Evolutionary conservation across 2,888 invertebrate genomes (phyloP), one percentile per base, ranked within the genome.

Genomic region (Leptinotarsa juncta): DNA sequence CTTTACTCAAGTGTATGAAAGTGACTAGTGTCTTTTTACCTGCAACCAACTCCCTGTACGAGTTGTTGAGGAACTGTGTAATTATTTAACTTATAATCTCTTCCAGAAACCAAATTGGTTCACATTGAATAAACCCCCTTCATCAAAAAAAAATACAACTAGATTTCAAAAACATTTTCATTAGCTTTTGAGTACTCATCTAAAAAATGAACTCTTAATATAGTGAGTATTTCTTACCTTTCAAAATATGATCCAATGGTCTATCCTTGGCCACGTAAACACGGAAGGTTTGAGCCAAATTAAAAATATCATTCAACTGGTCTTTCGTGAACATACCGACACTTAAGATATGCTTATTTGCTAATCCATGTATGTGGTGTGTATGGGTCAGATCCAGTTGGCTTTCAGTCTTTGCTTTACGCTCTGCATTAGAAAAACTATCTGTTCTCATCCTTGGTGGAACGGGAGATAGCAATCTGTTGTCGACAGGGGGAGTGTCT

Each of bases 231-330:
- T 23, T 60, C 42, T 20, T 57, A 71, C 81, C 81, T 72, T 77
- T 93, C 53, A 98, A 89, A 78, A 98, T 92, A 84, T 97, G 95
- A 86, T 96, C 96, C 67, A 98, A 87, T 0, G 93, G 91, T 55
- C 96, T 90, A 77, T 97, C 96, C 86, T 96, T 97, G 16, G 91
- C 91, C 0, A 98, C 95, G 78, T 93, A 94, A 23, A 91, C 92
- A 76, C 96, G 93, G 87, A 96, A 94, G 68, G 93, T 91, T 86
- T 97, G 97, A 0, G 99, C 98, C 79, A 98, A 89, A 88, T 98
- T 96, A 88, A 99, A 98, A 78, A 99, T 92, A 74, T 96, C 95
- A 86, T 98, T 97, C 0, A 99, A 90, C 80, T 95, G 94, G 76
- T 97, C 97, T 88, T 96, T 97, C 78, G 88, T 93, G 84, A 99